Percentiles rank a stretch among this genome's conserved stretches.
Evolutionary conservation across 64 coral and sea anemone species (phyloP).

Genomic region (Montipora efflorescens): DNA sequence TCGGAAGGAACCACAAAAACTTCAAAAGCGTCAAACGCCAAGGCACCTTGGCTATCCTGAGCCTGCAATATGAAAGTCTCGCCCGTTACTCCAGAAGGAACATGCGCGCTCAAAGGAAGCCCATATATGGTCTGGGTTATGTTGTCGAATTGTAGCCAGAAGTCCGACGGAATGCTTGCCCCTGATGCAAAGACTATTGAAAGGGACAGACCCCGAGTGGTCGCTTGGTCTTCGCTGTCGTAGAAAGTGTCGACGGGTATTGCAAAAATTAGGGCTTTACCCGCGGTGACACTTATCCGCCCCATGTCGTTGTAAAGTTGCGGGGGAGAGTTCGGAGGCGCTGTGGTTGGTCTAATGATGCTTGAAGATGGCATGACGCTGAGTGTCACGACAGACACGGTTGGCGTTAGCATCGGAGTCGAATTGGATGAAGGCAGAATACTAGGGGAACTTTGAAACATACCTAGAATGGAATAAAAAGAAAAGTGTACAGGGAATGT

Average conservation of each 20-base stretch:
- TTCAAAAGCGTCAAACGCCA: conserved; percentile 77
- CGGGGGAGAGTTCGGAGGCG: conserved; percentile 25
- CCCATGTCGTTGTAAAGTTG: conserved; percentile 74
- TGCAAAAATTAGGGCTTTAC: conserved; percentile 59
- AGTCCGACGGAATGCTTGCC: conserved; percentile 50
- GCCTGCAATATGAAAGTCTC: conserved; percentile 65
- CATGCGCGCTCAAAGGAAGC: conserved; percentile 68
- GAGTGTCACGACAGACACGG: not conserved
- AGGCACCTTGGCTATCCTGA: conserved; percentile 42
- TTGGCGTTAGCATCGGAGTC: conserved; percentile 10
- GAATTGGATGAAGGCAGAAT: conserved; percentile 9
- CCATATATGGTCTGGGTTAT: conserved; percentile 70
- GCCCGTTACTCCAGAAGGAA: conserved; percentile 51
- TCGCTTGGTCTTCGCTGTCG: conserved; percentile 76
- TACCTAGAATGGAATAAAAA: conserved; percentile 55
- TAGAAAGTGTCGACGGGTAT: conserved; percentile 80
- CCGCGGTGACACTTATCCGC: conserved; percentile 71
- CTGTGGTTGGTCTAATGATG: conserved; percentile 15
- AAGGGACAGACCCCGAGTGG: conserved; percentile 68
- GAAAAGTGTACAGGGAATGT: not conserved
- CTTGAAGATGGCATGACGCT: not conserved
- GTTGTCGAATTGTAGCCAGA: conserved; percentile 79
- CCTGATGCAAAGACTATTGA: conserved; percentile 3
- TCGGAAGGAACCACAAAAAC: conserved; percentile 62
- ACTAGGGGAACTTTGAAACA: not conserved